Conservation (phyloP, 1,140 invertebrate genomes). For the Pygmarrhopalites habei region DNA sequence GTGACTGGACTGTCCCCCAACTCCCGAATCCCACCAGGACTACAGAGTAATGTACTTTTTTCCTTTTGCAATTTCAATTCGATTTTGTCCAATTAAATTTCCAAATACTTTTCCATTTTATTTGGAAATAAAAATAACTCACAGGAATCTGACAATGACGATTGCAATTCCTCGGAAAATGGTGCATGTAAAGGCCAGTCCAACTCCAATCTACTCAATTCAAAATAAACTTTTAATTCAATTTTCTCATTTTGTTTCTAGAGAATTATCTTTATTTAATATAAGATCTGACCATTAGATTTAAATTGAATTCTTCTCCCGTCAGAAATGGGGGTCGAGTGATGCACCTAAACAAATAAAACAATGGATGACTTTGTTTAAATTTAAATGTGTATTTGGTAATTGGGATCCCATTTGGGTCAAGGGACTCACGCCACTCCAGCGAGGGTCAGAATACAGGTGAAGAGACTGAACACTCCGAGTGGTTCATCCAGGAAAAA, state of each 20-base stretch:
- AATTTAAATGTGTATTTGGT: too few relatives aligned
- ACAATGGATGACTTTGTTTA: too few relatives aligned
- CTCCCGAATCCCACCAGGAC: constrained; percentile 4
- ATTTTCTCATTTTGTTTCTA: not conserved
- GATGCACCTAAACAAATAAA: too few relatives aligned
- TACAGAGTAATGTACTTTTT: constrained; percentile 13
- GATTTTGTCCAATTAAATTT: not conserved
- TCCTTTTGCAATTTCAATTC: not conserved
- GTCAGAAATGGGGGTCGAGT: constrained; percentile 19
- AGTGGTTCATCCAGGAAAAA: constrained; percentile 16
- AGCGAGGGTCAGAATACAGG: not conserved
- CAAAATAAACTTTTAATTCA: not conserved
- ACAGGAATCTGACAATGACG: not conserved
- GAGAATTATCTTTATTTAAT: not conserved
- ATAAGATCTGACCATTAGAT: not conserved
- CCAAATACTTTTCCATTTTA: not conserved
- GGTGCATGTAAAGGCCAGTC: not conserved
- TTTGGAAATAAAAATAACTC: too few relatives aligned
- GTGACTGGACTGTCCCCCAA: constrained; percentile 6
- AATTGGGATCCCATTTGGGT: too few relatives aligned
- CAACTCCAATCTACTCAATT: not conserved
- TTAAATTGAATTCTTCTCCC: constrained; percentile 1
- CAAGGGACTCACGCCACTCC: constrained; percentile 16
- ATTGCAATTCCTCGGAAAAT: not conserved
- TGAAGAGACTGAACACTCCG: constrained; percentile 15